A percentile compares a stretch with the other conserved stretches of the same genome.
These are phyloP conservation scores for Megaptera novaeangliae DNA, from an alignment of 2,113 vertebrate species.

Conservation along the genomic window DNA sequence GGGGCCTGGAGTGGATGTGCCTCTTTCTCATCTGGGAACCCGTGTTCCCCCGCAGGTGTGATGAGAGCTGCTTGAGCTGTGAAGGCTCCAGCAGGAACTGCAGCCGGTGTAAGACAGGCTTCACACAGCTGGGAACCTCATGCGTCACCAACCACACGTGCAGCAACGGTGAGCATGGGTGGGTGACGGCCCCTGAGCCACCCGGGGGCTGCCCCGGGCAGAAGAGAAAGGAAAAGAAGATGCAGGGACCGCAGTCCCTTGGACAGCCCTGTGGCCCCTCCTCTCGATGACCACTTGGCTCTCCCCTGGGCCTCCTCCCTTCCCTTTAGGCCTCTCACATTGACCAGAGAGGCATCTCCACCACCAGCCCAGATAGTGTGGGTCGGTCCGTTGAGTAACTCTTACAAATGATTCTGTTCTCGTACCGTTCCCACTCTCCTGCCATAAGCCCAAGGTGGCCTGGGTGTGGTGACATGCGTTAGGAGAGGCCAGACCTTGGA, in stretches of 20 bases:
- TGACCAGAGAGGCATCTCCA: not conserved
- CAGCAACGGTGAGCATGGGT: conserved; percentile 85
- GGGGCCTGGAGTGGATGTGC: accelerated
- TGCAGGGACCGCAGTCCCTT: accelerated
- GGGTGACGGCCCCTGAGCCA: accelerated
- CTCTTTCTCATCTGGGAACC: not conserved
- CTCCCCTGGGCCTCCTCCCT: no score
- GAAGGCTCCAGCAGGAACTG: conserved; percentile 87
- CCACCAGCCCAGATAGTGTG: not conserved
- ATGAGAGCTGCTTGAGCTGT: conserved; percentile 88
- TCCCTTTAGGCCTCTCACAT: not conserved
- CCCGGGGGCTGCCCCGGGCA: accelerated
- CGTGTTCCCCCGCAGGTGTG: conserved; percentile 83
- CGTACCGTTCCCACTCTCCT: accelerated
- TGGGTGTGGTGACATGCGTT: not conserved
- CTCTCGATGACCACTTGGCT: no score
- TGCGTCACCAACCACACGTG: conserved; percentile 89
- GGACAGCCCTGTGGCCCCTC: not conserved
- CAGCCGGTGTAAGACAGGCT: conserved; percentile 86
- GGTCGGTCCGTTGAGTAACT: not conserved
- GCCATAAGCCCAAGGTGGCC: not conserved
- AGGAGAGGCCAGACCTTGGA: not conserved
- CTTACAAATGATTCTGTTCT: not conserved
- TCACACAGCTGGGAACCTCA: conserved; percentile 83
- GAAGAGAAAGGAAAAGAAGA: not conserved